Evolutionary conservation across 2,797 vertebrate species (phyloP).

Genomic region (Hydrolagus colliei): DNA sequence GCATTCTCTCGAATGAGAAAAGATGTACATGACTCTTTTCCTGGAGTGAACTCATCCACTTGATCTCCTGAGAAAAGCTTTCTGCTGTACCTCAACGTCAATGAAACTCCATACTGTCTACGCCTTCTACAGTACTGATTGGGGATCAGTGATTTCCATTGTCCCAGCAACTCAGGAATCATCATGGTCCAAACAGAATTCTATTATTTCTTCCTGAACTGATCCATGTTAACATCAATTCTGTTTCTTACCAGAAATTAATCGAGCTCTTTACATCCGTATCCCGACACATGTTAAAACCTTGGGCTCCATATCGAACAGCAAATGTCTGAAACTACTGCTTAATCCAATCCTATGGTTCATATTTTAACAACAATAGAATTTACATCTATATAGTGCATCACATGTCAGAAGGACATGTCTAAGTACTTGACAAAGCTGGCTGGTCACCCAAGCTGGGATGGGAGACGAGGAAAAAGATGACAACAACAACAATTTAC

Average conservation of each 20-base stretch:
- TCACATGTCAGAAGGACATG: too few species aligned
- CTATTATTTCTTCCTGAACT: background rate
- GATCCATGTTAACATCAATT: too few species aligned
- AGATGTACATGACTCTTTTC: too few species aligned
- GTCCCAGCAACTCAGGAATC: background rate
- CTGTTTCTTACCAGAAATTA: background rate
- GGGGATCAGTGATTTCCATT: background rate
- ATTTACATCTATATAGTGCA: too few species aligned
- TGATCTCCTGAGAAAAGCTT: background rate
- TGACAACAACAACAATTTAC: too few species aligned
- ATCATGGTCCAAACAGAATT: background rate
- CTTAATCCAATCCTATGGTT: too few species aligned
- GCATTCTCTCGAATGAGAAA: background rate
- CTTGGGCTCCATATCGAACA: too few species aligned
- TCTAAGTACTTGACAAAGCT: too few species aligned
- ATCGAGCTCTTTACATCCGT: background rate
- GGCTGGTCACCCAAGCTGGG: too few species aligned
- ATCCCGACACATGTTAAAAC: background rate
- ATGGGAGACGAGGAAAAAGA: too few species aligned
- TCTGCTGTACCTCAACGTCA: background rate
- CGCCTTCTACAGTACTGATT: background rate
- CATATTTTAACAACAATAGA: too few species aligned
- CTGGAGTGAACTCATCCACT: background rate
- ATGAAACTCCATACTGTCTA: background rate
- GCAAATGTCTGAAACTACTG: too few species aligned